These are phyloP conservation scores for Lathamus discolor DNA, from an alignment of 2,113 vertebrate species.

Conservation along the genomic window DNA sequence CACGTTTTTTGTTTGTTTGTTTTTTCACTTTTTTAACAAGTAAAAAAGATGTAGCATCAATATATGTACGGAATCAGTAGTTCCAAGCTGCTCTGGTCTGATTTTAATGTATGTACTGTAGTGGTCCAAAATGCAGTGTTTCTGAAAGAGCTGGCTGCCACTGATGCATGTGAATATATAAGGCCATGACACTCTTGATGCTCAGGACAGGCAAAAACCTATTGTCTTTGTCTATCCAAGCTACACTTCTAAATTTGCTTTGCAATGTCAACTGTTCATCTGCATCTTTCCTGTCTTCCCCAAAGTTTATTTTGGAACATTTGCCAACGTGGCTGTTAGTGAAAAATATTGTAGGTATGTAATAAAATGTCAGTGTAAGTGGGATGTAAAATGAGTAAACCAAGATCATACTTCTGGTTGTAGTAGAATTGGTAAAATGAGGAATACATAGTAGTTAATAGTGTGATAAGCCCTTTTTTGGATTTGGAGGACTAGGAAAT, in stretches of 20 bases:
- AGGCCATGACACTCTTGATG: neutral
- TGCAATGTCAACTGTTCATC: neutral
- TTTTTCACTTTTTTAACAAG: neutral
- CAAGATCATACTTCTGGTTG: neutral
- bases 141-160: neutral
- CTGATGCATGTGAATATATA: rapidly evolving
- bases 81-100: neutral
- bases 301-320: neutral
- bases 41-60: neutral
- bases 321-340: neutral
- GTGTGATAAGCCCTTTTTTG: neutral
- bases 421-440: neutral
- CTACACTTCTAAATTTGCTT: neutral
- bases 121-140: neutral
- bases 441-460: neutral
- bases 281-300: neutral
- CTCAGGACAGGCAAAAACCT: neutral
- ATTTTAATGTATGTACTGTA: neutral
- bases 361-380: neutral
- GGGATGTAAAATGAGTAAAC: neutral
- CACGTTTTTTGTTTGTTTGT: rapidly evolving
- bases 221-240: neutral
- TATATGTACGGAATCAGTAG: neutral
- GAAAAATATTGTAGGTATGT: neutral
- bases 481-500: neutral